Evolutionary conservation across 2,797 vertebrate genomes (phyloP).

Genomic region (Coregonus suidteri): DNA sequence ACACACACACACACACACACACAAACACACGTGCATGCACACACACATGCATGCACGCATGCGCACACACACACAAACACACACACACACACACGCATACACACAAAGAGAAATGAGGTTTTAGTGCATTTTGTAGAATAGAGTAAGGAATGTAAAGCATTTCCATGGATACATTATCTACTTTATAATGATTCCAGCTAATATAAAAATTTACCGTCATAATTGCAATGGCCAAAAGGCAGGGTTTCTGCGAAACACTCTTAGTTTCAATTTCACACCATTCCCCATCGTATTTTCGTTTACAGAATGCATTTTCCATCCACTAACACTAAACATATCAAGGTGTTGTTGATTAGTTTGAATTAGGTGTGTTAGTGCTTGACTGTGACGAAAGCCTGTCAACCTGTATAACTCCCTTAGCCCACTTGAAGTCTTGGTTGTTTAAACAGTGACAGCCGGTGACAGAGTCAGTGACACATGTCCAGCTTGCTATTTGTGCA

Average conservation of each 20-base stretch:
- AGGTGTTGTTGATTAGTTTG: background rate
- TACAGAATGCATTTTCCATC: background rate
- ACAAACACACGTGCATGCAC: conserved; percentile 9
- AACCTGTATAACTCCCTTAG: background rate
- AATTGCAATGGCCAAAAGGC: conserved; percentile 4
- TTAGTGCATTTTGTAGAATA: background rate
- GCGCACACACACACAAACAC: conserved; percentile 4
- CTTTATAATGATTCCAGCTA: background rate
- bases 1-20: background rate
- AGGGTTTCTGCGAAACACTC: background rate
- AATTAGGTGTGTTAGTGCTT: background rate
- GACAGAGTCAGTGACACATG: background rate
- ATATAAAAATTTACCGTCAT: conserved; percentile 10
- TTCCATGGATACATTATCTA: background rate
- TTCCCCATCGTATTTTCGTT: background rate
- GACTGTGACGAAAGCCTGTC: background rate
- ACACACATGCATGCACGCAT: background rate
- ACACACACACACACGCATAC: conserved; percentile 1
- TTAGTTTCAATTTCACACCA: conserved; percentile 3
- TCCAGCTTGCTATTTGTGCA: conserved; percentile 11
- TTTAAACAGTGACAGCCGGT: background rate
- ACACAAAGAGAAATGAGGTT: background rate
- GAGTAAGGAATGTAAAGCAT: background rate
- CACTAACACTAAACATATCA: background rate
- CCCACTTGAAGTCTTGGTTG: background rate